Evolutionary conservation across 1,140 invertebrate genomes (phyloP).

Genomic region (Myzus persicae): DNA sequence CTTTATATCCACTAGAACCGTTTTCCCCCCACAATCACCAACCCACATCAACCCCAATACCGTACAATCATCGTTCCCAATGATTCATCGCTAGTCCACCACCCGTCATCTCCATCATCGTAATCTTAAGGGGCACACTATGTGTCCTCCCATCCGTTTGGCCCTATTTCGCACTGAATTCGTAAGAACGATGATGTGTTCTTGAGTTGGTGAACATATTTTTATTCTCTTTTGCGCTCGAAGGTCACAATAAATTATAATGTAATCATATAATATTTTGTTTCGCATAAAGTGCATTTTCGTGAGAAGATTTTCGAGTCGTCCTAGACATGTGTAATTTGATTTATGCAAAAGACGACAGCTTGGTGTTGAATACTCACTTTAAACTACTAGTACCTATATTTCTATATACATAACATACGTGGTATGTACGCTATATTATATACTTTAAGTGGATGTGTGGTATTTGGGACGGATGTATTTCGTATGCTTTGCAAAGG

Average conservation of each 20-base stretch:
- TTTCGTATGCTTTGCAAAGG: neutral
- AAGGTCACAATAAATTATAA: neutral
- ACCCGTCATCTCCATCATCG: neutral
- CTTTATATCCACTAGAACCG: neutral
- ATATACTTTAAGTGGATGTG: neutral
- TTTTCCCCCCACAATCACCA: neutral
- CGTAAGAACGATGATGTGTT: neutral
- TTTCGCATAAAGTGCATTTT: neutral
- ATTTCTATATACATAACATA: neutral
- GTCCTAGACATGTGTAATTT: neutral
- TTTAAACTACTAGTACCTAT: constrained; percentile 12
- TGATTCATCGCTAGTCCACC: constrained; percentile 26
- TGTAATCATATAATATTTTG: neutral
- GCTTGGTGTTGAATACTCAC: neutral
- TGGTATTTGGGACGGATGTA: neutral
- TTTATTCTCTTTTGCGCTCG: neutral
- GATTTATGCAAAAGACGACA: neutral
- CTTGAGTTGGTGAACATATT: neutral
- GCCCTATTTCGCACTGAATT: neutral
- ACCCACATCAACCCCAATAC: neutral
- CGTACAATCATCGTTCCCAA: neutral
- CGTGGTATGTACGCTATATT: neutral
- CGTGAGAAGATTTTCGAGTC: neutral
- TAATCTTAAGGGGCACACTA: neutral
- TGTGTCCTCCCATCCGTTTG: neutral